phyloP scores from a whole-genome alignment of 2,113 vertebrate genomes.

The Campylomormyrus tamandua region DNA sequence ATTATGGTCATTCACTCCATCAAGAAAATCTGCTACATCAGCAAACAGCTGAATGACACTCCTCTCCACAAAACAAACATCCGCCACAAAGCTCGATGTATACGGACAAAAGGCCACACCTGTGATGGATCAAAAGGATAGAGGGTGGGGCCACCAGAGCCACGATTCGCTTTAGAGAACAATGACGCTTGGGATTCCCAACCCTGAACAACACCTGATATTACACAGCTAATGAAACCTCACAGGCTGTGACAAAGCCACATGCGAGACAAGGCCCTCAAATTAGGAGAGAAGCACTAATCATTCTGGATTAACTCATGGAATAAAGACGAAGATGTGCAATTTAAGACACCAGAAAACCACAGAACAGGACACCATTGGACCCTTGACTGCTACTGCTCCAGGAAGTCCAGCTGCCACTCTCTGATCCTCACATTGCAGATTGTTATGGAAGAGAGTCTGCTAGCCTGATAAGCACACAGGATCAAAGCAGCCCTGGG shows the following conservation, averaged over 20 bases:
- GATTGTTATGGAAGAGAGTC: not conserved
- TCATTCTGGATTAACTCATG: not conserved
- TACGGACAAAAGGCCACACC: not conserved
- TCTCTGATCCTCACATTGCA: not conserved
- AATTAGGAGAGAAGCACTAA: not conserved
- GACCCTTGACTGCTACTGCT: not conserved
- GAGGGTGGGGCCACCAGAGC: not conserved
- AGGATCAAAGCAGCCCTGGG: not conserved
- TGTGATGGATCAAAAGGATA: no score
- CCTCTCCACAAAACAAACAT: not conserved
- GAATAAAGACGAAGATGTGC: not conserved
- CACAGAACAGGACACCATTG: not conserved
- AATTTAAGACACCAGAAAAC: not conserved
- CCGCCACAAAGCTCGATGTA: not conserved
- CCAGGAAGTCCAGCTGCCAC: not conserved
- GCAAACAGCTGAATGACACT: not conserved
- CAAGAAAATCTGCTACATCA: not conserved
- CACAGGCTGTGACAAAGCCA: not conserved
- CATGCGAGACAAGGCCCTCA: not conserved
- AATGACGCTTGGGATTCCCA: not conserved
- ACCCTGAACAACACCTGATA: not conserved
- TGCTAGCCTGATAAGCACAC: not conserved
- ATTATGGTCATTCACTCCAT: not conserved
- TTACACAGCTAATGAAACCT: not conserved
- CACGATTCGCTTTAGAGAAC: not conserved